These are phyloP conservation scores for Calliphora vicina DNA, from an alignment of 1,140 invertebrate species.

Conservation along the genomic window DNA sequence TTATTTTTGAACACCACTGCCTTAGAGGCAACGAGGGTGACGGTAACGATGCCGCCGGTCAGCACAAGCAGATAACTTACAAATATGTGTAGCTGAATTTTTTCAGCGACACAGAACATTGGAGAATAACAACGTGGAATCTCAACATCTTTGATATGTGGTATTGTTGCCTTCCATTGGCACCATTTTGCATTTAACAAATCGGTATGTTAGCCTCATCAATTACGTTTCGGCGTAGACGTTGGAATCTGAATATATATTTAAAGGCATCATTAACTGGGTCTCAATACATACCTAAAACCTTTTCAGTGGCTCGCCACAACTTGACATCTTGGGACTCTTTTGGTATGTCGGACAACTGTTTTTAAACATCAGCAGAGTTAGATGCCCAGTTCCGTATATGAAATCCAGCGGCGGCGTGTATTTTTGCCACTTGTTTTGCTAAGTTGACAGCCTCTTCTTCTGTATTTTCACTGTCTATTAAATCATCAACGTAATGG, in stretches of 20 bases:
- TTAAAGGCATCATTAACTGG: not conserved
- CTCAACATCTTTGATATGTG: not conserved
- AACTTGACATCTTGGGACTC: not conserved
- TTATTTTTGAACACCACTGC: no score
- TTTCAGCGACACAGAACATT: not conserved
- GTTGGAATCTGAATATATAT: slow-evolving; percentile 22
- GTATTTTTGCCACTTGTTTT: slow-evolving; percentile 42
- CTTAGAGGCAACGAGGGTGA: not conserved
- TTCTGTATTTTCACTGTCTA: slow-evolving; percentile 45
- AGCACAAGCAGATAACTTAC: not conserved
- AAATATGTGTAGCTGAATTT: slow-evolving; percentile 8
- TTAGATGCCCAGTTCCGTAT: slow-evolving; percentile 39
- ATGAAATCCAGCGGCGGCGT: slow-evolving; percentile 41
- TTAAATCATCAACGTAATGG: slow-evolving; percentile 61
- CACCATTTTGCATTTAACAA: slow-evolving; percentile 39
- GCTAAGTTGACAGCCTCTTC: slow-evolving; percentile 41
- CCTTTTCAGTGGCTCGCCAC: not conserved
- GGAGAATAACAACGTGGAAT: slow-evolving; percentile 11
- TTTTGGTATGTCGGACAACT: not conserved
- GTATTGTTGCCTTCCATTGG: slow-evolving; percentile 37
- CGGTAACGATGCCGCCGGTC: not conserved
- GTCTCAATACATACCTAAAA: slow-evolving; percentile 37
- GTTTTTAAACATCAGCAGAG: not conserved
- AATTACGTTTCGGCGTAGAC: not conserved
- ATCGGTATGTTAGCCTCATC: slow-evolving; percentile 17